Conservation (phyloP, 2,113 vertebrate species). For the Callionymus lyra region DNA sequence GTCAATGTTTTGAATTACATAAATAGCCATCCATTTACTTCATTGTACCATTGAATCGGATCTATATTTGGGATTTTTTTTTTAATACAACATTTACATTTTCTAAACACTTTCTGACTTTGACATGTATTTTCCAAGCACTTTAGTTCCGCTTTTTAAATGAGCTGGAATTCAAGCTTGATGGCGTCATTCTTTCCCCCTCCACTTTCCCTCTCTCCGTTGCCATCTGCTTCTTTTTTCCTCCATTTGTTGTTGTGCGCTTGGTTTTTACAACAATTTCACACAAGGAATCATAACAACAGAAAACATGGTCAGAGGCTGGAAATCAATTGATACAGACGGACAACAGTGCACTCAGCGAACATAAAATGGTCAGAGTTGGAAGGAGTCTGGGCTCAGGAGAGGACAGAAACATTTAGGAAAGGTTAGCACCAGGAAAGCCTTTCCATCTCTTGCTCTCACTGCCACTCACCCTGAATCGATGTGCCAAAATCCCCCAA, state of each 20-base stretch:
- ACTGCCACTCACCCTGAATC: constrained; percentile 61
- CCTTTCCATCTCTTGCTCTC: constrained; percentile 24
- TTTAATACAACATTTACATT: no score
- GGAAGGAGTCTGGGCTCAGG: constrained; percentile 4
- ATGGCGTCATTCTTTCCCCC: background rate
- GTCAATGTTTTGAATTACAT: no score
- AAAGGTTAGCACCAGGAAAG: constrained; percentile 40
- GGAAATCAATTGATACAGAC: constrained; percentile 3
- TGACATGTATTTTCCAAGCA: no score
- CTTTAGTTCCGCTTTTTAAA: no score
- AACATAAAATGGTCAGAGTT: constrained; percentile 3
- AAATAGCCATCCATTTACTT: no score
- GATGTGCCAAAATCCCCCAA: constrained; percentile 63
- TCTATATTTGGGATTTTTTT: no score
- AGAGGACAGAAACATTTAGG: constrained; percentile 27
- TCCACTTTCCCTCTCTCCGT: constrained; percentile 10
- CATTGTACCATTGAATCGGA: no score
- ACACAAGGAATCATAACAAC: constrained; percentile 15
- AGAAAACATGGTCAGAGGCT: background rate
- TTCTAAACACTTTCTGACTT: no score
- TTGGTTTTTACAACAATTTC: constrained; percentile 23
- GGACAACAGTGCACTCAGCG: constrained; percentile 6
- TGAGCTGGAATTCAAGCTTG: no score
- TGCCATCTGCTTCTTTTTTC: constrained; percentile 42
- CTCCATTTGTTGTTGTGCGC: constrained; percentile 14